These are phyloP conservation scores for Periophthalmus magnuspinnatus DNA, from an alignment of 2,797 vertebrate species.

Conservation along the genomic window DNA sequence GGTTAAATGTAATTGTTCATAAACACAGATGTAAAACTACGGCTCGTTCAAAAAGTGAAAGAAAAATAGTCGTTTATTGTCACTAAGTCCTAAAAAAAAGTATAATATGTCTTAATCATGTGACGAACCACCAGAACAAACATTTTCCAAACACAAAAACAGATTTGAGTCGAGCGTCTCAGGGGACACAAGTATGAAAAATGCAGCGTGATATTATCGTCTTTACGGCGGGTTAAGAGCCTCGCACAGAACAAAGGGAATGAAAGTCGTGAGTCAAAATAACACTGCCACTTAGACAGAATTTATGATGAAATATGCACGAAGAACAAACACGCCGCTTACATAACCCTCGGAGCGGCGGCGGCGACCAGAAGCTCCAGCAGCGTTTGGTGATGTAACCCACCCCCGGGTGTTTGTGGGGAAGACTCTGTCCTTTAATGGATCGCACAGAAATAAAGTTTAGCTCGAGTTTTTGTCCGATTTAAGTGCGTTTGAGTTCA, in stretches of 20 bases:
- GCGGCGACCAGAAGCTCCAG: conserved; percentile 7
- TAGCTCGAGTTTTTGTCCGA: neutral
- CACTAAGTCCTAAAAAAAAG: no score
- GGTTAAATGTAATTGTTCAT: no score
- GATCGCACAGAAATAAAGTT: neutral
- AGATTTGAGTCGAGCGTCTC: conserved; percentile 13
- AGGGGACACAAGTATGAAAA: conserved; percentile 21
- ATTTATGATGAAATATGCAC: conserved; percentile 40
- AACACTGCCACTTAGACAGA: conserved; percentile 11
- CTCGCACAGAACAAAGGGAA: conserved; percentile 38
- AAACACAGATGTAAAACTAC: no score
- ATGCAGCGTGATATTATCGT: conserved; percentile 24
- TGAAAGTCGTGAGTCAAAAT: conserved; percentile 1
- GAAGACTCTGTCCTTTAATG: no score
- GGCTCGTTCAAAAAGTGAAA: no score
- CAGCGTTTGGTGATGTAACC: conserved; percentile 21
- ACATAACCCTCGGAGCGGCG: conserved; percentile 16
- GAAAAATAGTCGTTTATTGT: no score
- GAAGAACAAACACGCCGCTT: conserved; percentile 18
- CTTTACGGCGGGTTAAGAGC: neutral
- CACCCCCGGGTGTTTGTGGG: neutral
- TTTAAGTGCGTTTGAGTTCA: neutral
- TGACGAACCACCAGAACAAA: no score
- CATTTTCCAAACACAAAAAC: conserved; percentile 13
- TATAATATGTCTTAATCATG: no score